phyloP scores from a whole-genome alignment of 2,888 invertebrate genomes.

The Sminthurides aquaticus region DNA sequence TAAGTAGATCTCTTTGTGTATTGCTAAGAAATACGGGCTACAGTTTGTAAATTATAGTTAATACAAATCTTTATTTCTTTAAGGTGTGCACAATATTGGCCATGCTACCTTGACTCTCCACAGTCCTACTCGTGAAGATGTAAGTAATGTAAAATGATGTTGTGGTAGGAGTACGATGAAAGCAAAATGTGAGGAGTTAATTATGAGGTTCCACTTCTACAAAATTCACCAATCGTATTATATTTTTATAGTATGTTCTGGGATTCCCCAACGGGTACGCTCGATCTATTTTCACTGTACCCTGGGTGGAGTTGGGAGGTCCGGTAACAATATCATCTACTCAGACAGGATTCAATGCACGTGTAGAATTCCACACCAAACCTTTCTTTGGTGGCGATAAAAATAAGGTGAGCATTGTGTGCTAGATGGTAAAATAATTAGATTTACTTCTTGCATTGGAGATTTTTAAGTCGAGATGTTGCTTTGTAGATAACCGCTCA shows the following conservation, averaged over 20 bases:
- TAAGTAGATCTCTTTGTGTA: too few relatives aligned
- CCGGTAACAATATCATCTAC: conserved; percentile 80
- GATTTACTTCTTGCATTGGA: not conserved
- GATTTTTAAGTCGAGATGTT: conserved; percentile 8
- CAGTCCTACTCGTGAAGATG: conserved; percentile 36
- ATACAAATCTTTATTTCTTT: conserved; percentile 1
- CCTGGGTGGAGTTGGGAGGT: conserved; percentile 98
- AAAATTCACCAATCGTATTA: not conserved
- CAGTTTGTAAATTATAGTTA: not conserved
- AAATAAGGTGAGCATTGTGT: conserved; percentile 53
- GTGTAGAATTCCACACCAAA: conserved; percentile 92
- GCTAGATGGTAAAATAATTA: not conserved
- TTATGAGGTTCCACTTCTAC: not conserved
- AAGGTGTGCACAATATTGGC: conserved; percentile 84
- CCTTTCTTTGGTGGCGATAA: conserved; percentile 97
- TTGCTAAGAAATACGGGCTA: too few relatives aligned
- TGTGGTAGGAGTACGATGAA: too few relatives aligned
- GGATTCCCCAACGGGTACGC: conserved; percentile 99
- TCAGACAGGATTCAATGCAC: conserved; percentile 87
- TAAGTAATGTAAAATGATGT: too few relatives aligned
- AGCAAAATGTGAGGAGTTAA: conserved; percentile 28
- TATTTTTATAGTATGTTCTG: conserved; percentile 59
- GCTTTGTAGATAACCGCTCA: conserved; percentile 38
- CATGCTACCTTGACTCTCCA: conserved; percentile 66
- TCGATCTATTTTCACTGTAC: conserved; percentile 90